Base-by-base conservation (phyloP, 2,797 vertebrate species). In the Adrianichthys oophorus region DNA sequence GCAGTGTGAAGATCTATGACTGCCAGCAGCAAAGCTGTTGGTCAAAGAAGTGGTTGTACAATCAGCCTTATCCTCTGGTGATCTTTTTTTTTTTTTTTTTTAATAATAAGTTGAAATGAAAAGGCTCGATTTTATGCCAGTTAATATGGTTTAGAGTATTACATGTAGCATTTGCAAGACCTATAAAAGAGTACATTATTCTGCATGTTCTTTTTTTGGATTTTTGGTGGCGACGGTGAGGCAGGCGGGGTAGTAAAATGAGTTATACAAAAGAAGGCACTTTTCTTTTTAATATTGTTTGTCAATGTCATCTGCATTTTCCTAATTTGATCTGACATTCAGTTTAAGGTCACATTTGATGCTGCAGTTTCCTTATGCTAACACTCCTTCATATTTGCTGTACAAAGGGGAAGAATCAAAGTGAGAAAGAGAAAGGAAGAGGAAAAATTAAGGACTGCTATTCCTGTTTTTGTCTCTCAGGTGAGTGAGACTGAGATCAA, bases 401-500 rank as follows among this genome's bases (percentile, higher is more conserved):
- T 92, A 87, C 91, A 91, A 94, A 94, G 93, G 93, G 92, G 90
- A 94, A 94, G 93, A 93, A 90, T 93, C 91, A 93, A 85, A 93
- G 88, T 93, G 91, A 93, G 89, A 93, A 92, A 93, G 91, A 94
- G 91, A 93, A 93, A 91, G 93, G 92, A 93, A 90, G 93, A 93
- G 93, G 93, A 93, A 94, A 94, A 94, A 94, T 93, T 94, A 94
- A 94, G 93, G 93, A 94, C 92, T 94, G 93, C 93, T 94, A 94
- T 94, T 94, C 93, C 91, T 95, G 86, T 95, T 94, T 94, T 97
- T 95, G 91, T 93, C 93, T 94, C 92, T 88, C 92, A 99, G 98
- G 95, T 99, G 95, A 98, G 96, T 90, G 97, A 99, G 93, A 97
- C 96, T 76, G 98, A 99, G 94, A 89, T 98, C 92, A 98, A 99